phyloP scores from a whole-genome alignment of 64 coral and sea anemone genomes.

The Stichodactyla mertensii region DNA sequence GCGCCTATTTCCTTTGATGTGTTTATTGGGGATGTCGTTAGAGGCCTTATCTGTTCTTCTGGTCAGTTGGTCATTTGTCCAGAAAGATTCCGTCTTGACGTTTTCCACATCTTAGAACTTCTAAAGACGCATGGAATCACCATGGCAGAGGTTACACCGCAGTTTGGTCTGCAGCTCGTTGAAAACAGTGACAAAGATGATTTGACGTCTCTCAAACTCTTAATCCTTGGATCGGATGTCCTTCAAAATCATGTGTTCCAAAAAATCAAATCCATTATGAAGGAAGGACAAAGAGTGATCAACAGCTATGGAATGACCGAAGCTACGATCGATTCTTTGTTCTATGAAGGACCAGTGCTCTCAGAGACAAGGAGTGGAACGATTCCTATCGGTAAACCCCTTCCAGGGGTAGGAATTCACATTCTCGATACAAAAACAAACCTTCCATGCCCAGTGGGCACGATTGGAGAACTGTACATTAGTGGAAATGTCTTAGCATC shows the following conservation, averaged over 20 bases:
- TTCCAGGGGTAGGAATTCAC: not conserved
- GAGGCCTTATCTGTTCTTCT: not conserved
- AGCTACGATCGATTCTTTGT: not conserved
- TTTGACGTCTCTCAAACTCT: not conserved
- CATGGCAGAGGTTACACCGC: not conserved
- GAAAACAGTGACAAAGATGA: not conserved
- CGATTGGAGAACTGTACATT: not conserved
- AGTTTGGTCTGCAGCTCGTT: not conserved
- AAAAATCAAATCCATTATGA: not conserved
- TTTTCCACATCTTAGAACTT: not conserved
- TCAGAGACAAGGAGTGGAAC: not conserved
- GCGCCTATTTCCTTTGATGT: not conserved
- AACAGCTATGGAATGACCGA: slow-evolving; percentile 11
- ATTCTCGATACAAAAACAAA: not conserved
- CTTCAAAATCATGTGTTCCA: not conserved
- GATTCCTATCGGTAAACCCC: not conserved
- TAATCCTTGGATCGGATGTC: not conserved
- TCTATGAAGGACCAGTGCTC: not conserved
- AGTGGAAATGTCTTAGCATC: not conserved
- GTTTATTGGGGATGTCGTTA: slow-evolving; percentile 14
- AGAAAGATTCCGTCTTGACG: not conserved
- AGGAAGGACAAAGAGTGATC: not conserved
- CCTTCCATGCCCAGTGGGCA: not conserved
- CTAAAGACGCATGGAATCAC: not conserved
- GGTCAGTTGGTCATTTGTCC: not conserved